Evolutionary conservation across 2,113 vertebrate species (phyloP).

Genomic region (Bostrychus sinensis): DNA sequence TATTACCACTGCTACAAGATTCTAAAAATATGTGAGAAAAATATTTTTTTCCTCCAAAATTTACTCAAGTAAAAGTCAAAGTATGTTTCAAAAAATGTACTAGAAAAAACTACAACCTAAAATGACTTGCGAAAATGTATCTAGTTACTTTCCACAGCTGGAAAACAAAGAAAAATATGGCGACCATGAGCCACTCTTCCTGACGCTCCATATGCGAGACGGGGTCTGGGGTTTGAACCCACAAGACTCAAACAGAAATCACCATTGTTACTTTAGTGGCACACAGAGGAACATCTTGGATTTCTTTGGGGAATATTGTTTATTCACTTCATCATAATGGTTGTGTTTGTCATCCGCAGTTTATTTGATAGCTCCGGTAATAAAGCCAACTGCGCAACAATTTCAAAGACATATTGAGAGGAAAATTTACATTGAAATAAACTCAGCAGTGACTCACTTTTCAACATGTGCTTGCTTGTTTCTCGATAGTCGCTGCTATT

Average conservation of each 20-base stretch:
- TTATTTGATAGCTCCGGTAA: constrained; percentile 54
- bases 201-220: constrained; percentile 63
- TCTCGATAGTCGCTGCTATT: constrained; percentile 35
- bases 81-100: too few species aligned
- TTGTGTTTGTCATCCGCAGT: constrained; percentile 63
- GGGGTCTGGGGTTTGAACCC: constrained; percentile 66
- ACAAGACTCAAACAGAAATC: constrained; percentile 74
- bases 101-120: too few species aligned
- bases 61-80: too few species aligned
- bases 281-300: constrained; percentile 63
- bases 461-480: constrained; percentile 35
- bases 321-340: constrained; percentile 64
- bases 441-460: constrained; percentile 22
- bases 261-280: constrained; percentile 59
- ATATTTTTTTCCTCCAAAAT: too few species aligned
- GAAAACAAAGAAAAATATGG: constrained; percentile 63
- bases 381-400: constrained; percentile 25
- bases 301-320: constrained; percentile 58
- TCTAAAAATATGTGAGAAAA: too few species aligned
- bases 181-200: constrained; percentile 60
- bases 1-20: too few species aligned
- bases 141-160: constrained; percentile 11
- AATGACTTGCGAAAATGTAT: too few species aligned
- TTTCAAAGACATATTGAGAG: constrained; percentile 21
- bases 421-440: constrained; percentile 27